Evolutionary conservation across 2,797 vertebrate genomes (phyloP).

Genomic region (Malacoctenus gilli): DNA sequence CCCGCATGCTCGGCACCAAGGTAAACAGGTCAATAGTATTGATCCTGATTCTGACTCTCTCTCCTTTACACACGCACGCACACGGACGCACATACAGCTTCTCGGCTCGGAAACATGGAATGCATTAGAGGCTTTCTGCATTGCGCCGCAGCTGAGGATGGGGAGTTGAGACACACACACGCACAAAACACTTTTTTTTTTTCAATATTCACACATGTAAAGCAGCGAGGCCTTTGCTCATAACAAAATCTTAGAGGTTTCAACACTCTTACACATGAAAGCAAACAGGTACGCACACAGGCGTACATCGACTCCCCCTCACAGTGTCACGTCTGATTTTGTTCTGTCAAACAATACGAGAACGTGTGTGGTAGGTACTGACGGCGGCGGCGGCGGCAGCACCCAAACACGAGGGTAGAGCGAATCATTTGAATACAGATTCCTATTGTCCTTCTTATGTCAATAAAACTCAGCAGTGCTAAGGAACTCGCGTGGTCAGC

Average conservation of each 20-base stretch:
- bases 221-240: slow-evolving; percentile 38
- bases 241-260: slow-evolving; percentile 25
- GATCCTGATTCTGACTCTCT: slow-evolving; percentile 79
- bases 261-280: slow-evolving; percentile 6
- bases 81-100: slow-evolving; percentile 54
- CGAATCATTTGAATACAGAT: slow-evolving; percentile 77
- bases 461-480: slow-evolving; percentile 78
- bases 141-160: slow-evolving; percentile 62
- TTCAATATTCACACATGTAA: slow-evolving; percentile 62
- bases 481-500: slow-evolving; percentile 77
- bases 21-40: slow-evolving; percentile 90
- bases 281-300: slow-evolving; percentile 31
- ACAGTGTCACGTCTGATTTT: slow-evolving; percentile 36
- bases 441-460: slow-evolving; percentile 80
- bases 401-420: slow-evolving; percentile 57
- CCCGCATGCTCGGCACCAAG: slow-evolving; percentile 78
- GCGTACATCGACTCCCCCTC: slow-evolving; percentile 15
- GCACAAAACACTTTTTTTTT: slow-evolving; percentile 19
- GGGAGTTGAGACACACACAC: slow-evolving; percentile 45
- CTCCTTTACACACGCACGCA: slow-evolving; percentile 38
- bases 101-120: slow-evolving; percentile 78
- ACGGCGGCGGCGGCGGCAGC: slow-evolving; percentile 20
- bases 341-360: slow-evolving; percentile 26
- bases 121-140: slow-evolving; percentile 80
- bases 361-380: slow-evolving; percentile 30